A percentile compares a stretch with the other conserved stretches of the same genome.
Conservation (phyloP, 2,888 invertebrate genomes). For the Stenoptilia bipunctidactyla region DNA sequence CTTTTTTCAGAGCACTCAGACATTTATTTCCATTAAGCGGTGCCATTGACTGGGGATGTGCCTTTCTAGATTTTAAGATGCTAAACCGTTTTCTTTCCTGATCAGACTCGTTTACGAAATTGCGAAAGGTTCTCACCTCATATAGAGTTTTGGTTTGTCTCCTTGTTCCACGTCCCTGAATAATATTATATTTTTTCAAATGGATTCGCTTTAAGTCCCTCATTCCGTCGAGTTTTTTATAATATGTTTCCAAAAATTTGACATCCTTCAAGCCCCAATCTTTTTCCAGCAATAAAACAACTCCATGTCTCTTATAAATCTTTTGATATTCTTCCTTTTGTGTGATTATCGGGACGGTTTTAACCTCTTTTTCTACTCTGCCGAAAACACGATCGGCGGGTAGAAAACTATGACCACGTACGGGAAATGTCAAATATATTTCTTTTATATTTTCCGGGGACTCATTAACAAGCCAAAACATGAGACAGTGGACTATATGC, state of each 20-base stretch:
- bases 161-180: too few relatives aligned
- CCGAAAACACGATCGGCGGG: constrained; percentile 17
- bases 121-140: not conserved
- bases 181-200: not conserved
- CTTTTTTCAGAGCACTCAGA: not conserved
- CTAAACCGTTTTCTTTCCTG: not conserved
- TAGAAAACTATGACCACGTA: constrained; percentile 16
- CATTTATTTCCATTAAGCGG: not conserved
- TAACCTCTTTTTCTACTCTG: constrained; percentile 15
- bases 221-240: not conserved
- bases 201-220: not conserved
- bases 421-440: too few relatives aligned
- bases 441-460: too few relatives aligned
- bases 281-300: constrained; percentile 7
- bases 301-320: constrained; percentile 13
- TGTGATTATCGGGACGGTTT: constrained; percentile 10
- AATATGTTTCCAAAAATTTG: not conserved
- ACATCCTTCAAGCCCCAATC: constrained; percentile 4
- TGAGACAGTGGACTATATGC: constrained; percentile 10
- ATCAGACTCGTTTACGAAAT: not conserved
- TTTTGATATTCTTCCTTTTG: constrained; percentile 10
- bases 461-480: constrained; percentile 12
- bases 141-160: not conserved
- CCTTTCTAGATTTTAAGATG: not conserved
- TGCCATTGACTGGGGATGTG: not conserved